Evolutionary conservation across 35 echinoderm and acorn worm genomes (phyloP), one percentile per base, ranked within the genome.

Genomic region (Heliocidaris erythrogramma): DNA sequence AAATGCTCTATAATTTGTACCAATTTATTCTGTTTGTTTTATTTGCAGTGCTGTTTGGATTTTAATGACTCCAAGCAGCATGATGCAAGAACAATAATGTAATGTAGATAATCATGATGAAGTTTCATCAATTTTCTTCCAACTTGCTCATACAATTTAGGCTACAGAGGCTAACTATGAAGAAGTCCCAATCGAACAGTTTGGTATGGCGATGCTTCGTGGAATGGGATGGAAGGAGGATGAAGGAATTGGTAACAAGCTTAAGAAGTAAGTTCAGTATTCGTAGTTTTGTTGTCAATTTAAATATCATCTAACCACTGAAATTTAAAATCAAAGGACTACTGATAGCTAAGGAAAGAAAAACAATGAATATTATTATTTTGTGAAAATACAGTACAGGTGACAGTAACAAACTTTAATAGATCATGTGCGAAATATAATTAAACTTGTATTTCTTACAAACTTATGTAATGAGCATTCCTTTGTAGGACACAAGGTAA

Each of bases 191-290:
- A 99, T 99, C 14, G 85, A 95, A 27, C 97, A 97, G 27, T 99
- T 96, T 97, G 98, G 98, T 21, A 90, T 97, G 86, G 98, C 97
- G 9, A 97, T 99, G 98, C 98, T 99, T 9, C 95, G 98, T 60
- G 98, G 98, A 87, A 99, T 99, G 98, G 98, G 98, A 18, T 97
- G 96, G 94, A 97, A 99, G 52, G 93, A 86, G 47, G 95, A 59
- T 18, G 97, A 99, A 96, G 98, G 96, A 21, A 99, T 99, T 85
- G 98, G 98, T 32, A 94, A 85, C 16, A 97, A 96, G 60, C 95
- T 98, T 86, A 98, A 98, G 78, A 97, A 98, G 97, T 98, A 92
- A 97, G 96, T 92, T 30, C 6, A 91, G 32, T 48, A 1, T 49
- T 13, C 5, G n/a, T 9, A 32, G 85, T 86, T 14, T 4, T 89